Percentiles rank a stretch among this genome's conserved stretches.
These are phyloP conservation scores for Pogonognathellus flavescens DNA, from an alignment of 1,140 invertebrate genomes.

Conservation along the genomic window DNA sequence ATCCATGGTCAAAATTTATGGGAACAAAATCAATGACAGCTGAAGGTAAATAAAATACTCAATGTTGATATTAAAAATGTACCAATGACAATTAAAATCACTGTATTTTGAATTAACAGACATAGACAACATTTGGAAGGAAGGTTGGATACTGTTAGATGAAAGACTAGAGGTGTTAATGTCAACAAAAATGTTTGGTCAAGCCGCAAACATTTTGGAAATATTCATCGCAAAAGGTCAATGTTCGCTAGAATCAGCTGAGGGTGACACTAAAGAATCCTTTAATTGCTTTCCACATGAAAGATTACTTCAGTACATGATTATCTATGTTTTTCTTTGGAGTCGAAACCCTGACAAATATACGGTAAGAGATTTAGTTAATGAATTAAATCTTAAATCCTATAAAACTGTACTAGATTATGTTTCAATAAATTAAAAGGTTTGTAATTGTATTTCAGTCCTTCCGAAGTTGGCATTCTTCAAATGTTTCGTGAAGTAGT, in stretches of 20 bases:
- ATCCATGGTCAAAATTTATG: conserved; percentile 17
- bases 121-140: neutral
- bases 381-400: neutral
- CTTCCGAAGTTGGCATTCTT: neutral
- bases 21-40: neutral
- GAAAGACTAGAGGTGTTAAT: conserved; percentile 16
- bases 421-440: too few relatives aligned
- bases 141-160: conserved; percentile 1
- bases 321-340: conserved; percentile 25
- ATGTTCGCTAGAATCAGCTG: neutral
- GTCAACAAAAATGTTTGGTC: neutral
- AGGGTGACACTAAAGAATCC: neutral
- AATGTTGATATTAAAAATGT: neutral
- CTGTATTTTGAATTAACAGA: neutral
- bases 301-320: conserved; percentile 17
- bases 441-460: too few relatives aligned
- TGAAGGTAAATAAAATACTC: neutral
- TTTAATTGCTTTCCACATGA: conserved; percentile 10
- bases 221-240: neutral
- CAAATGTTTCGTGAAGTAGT: conserved; percentile 5
- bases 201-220: conserved; percentile 9
- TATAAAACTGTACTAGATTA: too few relatives aligned
- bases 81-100: neutral
- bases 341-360: conserved; percentile 21
- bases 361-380: neutral